phyloP scores from a whole-genome alignment of 2,797 vertebrate genomes.

The Podarcis lilfordi region DNA sequence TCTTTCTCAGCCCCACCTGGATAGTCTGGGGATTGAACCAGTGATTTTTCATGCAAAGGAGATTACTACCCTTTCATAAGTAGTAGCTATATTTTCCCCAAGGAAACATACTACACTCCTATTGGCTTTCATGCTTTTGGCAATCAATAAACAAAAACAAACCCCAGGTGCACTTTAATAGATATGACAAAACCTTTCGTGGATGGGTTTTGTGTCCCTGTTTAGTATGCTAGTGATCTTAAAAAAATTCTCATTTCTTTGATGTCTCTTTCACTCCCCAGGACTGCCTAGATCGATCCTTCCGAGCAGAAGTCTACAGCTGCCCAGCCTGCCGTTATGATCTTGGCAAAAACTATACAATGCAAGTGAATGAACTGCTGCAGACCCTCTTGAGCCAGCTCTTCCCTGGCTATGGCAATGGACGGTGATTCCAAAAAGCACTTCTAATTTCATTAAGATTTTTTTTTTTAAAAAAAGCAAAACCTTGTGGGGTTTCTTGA shows the following conservation, averaged over 20 bases:
- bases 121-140: too few species aligned
- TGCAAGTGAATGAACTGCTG: conserved; percentile 89
- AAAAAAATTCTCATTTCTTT: fast-evolving
- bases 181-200: neutral
- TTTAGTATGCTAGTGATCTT: fast-evolving
- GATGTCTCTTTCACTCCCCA: conserved; percentile 45
- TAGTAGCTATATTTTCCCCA: too few species aligned
- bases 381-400: conserved; percentile 90
- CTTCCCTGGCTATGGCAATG: conserved; percentile 95
- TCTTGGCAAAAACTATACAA: conserved; percentile 87
- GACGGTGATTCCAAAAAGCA: conserved; percentile 86
- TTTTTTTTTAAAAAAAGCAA: neutral
- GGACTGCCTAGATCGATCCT: conserved; percentile 96
- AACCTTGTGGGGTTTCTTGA: conserved; percentile 46
- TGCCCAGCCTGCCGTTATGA: conserved; percentile 94
- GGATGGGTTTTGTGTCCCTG: neutral
- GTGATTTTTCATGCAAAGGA: too few species aligned
- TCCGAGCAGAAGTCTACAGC: conserved; percentile 92
- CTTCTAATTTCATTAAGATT: conserved; percentile 51
- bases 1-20: too few species aligned
- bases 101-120: too few species aligned
- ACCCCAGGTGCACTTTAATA: neutral
- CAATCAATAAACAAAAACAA: too few species aligned
- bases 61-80: too few species aligned
- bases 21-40: too few species aligned